Base-by-base conservation (phyloP, 1,140 invertebrate species). In the Branchinecta lindahli region DNA sequence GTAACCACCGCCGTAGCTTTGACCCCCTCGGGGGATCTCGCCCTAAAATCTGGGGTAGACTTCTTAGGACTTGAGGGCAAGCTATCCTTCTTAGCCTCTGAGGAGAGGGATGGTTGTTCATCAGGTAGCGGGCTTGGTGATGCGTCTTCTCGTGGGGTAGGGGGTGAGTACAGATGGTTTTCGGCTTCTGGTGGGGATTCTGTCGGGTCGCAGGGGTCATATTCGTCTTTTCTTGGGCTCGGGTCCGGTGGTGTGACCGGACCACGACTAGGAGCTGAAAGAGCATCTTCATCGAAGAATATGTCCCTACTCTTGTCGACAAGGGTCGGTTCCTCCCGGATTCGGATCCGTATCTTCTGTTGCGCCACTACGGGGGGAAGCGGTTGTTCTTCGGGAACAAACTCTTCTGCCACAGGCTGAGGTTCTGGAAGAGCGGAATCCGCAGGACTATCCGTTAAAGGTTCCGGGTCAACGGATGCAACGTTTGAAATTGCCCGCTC, bases 201-300 rank as follows among this genome's bases (percentile, higher is more conserved):
- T 0, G 90, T 91, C 2, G 90, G 90, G 75, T 91, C 89, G 76
- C 90, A 92, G 1, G 90, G 90, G 84, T 92, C 90, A 77, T 92
- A 92, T 6, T 84, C 88, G 76, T 90, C 88, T 68, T 73, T 5
- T 45, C 73, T 72, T 44, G 73, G 72, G 33, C 72, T 72, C 8
- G 72, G 71, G 20, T 72, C 72, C 7, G 72, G 72, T 45, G 73
- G 72, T 18, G 73, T 73, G 8, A 72, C 73, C 45, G 70, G 72
- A 46, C 70, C 72, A n/a, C 71, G 72, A 52, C 71, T 70, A 66
- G 73, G 73, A 18, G 72, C 72, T 71, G 44, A 65, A 20, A 7
- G 70, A 72, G 20, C 70, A 71, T 69, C 72, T 73, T 66, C 70
- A 67, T 44, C 71, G 69, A 52, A 72, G 71, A 46, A 72, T 71